Evolutionary conservation across 2,888 invertebrate genomes (phyloP).

Genomic region (Chorisops tibialis): DNA sequence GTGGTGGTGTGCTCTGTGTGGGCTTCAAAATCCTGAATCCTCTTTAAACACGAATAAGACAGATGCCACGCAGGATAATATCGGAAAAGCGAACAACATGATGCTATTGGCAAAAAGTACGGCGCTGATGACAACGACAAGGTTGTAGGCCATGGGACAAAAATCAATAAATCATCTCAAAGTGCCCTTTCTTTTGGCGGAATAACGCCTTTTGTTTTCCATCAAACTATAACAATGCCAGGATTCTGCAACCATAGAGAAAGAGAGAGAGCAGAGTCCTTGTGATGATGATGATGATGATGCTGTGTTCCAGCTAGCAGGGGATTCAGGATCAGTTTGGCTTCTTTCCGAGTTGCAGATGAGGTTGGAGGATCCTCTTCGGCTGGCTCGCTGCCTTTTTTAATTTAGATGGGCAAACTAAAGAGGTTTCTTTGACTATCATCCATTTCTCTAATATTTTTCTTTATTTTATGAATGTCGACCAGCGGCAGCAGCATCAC

Average conservation of each 20-base stretch:
- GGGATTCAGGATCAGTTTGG: constrained; percentile 17
- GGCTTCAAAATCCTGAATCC: too few relatives aligned
- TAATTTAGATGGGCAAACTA: constrained; percentile 32
- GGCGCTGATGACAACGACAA: constrained; percentile 11
- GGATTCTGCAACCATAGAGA: background rate
- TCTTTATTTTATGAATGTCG: too few relatives aligned
- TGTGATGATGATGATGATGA: constrained; percentile 16
- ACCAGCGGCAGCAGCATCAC: too few relatives aligned
- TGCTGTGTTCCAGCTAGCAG: constrained; percentile 15
- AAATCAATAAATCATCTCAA: constrained; percentile 35
- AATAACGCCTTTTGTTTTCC: constrained; percentile 21
- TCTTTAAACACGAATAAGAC: background rate
- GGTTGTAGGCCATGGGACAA: constrained; percentile 22
- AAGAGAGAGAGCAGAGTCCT: constrained; percentile 10
- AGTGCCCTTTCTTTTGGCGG: constrained; percentile 28
- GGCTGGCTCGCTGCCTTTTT: constrained; percentile 20
- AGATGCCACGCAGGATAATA: constrained; percentile 10
- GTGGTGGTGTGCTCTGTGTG: too few relatives aligned
- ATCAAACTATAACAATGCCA: constrained; percentile 11
- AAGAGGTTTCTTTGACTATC: constrained; percentile 28
- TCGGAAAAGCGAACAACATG: background rate
- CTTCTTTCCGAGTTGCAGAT: constrained; percentile 19
- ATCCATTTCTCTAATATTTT: too few relatives aligned
- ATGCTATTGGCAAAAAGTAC: constrained; percentile 16
- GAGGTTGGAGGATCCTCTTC: constrained; percentile 18